phyloP scores from a whole-genome alignment of 2,797 vertebrate species.

The Sebastes vulpes region DNA sequence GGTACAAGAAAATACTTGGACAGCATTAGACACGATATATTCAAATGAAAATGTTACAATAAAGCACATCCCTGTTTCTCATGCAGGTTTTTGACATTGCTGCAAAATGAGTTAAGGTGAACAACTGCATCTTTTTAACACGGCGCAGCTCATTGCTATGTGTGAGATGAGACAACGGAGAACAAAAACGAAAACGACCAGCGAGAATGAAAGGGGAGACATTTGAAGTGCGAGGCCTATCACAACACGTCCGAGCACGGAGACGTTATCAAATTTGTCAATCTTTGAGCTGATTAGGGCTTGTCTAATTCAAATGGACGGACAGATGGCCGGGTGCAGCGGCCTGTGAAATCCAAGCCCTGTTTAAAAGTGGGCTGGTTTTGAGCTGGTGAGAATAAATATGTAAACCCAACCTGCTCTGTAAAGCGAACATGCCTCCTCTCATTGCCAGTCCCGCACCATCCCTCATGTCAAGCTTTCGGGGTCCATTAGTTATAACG shows the following conservation, averaged over 20 bases:
- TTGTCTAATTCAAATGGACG: slow-evolving; percentile 69
- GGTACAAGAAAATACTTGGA: background rate
- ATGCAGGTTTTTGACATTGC: background rate
- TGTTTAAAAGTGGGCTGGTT: slow-evolving; percentile 63
- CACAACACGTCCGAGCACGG: slow-evolving; percentile 43
- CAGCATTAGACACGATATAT: background rate
- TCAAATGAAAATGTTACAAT: background rate
- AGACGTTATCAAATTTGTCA: slow-evolving; percentile 77
- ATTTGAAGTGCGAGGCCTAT: slow-evolving; percentile 51
- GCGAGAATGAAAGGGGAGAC: slow-evolving; percentile 49
- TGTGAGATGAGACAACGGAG: slow-evolving; percentile 41
- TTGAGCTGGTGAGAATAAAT: slow-evolving; percentile 62
- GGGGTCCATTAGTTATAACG: slow-evolving; percentile 75
- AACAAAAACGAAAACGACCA: slow-evolving; percentile 21
- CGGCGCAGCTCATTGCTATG: background rate
- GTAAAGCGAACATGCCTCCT: slow-evolving; percentile 64
- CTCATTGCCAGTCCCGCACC: slow-evolving; percentile 56
- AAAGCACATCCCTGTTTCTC: background rate
- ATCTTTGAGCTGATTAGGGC: slow-evolving; percentile 68
- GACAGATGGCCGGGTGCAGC: slow-evolving; percentile 65
- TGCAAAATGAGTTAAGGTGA: background rate
- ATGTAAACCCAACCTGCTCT: slow-evolving; percentile 71
- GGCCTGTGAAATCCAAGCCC: slow-evolving; percentile 76
- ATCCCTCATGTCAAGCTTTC: slow-evolving; percentile 75
- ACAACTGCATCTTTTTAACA: background rate